A percentile compares a stretch with the other conserved stretches of the same genome.
Conservation (phyloP, 64 coral and sea anemone genomes). For the Montipora sp. region DNA sequence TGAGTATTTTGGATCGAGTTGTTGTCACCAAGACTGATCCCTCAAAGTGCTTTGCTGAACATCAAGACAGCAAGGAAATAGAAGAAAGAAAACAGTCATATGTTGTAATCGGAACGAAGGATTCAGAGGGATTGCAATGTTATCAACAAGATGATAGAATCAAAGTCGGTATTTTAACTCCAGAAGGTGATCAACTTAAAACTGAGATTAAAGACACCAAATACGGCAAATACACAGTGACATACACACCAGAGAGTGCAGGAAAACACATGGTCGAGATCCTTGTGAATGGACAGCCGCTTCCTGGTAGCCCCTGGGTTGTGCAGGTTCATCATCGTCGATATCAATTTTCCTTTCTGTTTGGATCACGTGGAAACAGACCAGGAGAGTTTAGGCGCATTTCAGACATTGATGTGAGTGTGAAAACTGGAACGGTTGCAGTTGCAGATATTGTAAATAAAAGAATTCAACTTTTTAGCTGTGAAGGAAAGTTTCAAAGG, state of each 20-base stretch:
- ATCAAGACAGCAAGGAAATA: neutral
- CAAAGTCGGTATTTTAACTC: no score
- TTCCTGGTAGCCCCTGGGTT: neutral
- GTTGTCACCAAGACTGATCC: neutral
- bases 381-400: neutral
- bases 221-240: no score
- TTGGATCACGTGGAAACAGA: neutral
- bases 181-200: no score
- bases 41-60: neutral
- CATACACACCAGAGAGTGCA: no score
- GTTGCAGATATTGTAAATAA: slow-evolving; percentile 1
- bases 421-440: slow-evolving; percentile 4
- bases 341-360: neutral
- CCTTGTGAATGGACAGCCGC: slow-evolving; percentile 1
- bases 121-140: neutral
- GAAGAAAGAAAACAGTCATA: neutral
- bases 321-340: neutral
- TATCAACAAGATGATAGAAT: no score
- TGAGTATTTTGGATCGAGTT: no score
- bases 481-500: neutral
- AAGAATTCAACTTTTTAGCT: slow-evolving; percentile 23
- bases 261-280: neutral
- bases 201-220: no score
- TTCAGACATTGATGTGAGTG: neutral
- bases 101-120: neutral